Evolutionary conservation across 2,113 vertebrate genomes (phyloP).

Genomic region (Okapia johnstoni): DNA sequence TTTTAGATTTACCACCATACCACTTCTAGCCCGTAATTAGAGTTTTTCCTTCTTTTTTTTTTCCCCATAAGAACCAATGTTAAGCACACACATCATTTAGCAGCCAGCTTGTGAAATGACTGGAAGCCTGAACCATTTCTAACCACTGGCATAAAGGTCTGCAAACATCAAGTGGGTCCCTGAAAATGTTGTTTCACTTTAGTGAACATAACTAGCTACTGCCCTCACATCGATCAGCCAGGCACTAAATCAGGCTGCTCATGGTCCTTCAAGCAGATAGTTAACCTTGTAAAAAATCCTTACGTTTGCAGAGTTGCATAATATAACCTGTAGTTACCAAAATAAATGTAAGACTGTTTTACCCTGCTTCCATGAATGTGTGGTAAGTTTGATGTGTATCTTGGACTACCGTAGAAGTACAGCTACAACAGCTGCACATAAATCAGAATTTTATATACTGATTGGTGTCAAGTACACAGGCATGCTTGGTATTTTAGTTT

Average conservation of each 20-base stretch:
- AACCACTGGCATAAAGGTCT: neutral
- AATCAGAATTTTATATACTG: neutral
- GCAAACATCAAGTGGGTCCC: neutral
- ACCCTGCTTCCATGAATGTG: neutral
- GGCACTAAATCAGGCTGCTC: neutral
- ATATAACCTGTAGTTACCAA: conserved; percentile 10
- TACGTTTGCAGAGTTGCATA: neutral
- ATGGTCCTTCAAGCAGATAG: neutral
- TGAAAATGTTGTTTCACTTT: conserved; percentile 15
- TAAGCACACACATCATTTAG: neutral
- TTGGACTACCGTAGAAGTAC: neutral
- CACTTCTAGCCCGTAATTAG: conserved; percentile 25
- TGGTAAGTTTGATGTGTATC: neutral
- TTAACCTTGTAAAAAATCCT: neutral
- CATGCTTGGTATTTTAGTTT: neutral
- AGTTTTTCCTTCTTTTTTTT: neutral
- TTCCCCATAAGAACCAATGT: neutral
- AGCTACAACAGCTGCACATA: neutral
- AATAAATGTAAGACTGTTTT: neutral
- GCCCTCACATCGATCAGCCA: neutral
- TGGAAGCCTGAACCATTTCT: neutral
- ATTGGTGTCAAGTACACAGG: neutral
- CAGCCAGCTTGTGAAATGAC: neutral
- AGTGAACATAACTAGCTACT: conserved; percentile 2
- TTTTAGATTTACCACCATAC: neutral